phyloP scores from a whole-genome alignment of 2,113 vertebrate genomes.

The Plecturocebus donacophilus region DNA sequence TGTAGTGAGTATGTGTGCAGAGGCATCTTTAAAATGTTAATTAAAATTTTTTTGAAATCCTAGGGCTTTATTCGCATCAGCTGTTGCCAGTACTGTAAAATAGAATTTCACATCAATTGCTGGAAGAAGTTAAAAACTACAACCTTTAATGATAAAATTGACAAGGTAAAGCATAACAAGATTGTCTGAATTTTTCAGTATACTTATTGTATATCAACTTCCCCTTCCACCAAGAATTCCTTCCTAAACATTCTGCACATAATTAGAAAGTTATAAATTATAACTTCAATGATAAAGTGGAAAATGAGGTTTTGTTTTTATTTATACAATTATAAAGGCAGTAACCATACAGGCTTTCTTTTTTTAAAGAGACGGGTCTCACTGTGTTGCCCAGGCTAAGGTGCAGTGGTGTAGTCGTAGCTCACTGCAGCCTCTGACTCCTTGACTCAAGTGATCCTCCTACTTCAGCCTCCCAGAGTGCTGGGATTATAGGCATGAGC shows the following conservation, averaged over 20 bases:
- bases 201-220: neutral
- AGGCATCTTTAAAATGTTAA: neutral
- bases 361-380: neutral
- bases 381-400: neutral
- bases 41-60: constrained; percentile 40
- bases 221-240: neutral
- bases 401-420: too few species aligned
- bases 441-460: neutral
- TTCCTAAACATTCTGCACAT: neutral
- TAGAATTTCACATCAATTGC: constrained; percentile 95
- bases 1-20: neutral
- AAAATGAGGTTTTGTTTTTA: constrained; percentile 7
- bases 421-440: neutral
- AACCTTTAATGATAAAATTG: constrained; percentile 90
- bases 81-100: constrained; percentile 91
- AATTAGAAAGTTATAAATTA: constrained; percentile 30
- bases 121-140: constrained; percentile 94
- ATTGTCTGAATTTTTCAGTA: constrained; percentile 28
- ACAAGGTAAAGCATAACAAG: constrained; percentile 89
- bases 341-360: neutral
- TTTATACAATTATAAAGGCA: neutral
- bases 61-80: constrained; percentile 94
- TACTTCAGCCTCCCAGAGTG: neutral
- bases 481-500: neutral
- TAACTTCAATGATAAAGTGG: neutral